A percentile compares a stretch with the other conserved stretches of the same genome.
Evolutionary conservation across 1,140 invertebrate genomes (phyloP).

Genomic region (Leptoteleia sp.): DNA sequence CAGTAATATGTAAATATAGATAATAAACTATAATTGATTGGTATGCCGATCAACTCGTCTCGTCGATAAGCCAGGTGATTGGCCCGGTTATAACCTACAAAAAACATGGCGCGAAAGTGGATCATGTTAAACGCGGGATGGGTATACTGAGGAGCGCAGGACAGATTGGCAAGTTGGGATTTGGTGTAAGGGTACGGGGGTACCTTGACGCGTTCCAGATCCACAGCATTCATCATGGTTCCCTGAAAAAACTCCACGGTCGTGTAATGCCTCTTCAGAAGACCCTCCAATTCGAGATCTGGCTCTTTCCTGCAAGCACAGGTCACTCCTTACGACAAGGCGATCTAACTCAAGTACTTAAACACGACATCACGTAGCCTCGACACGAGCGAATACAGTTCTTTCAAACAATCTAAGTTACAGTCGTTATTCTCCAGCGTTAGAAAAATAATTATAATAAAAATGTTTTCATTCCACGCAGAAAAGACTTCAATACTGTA

Average conservation of each 20-base stretch:
- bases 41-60: slow-evolving; percentile 65
- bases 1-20: slow-evolving; percentile 35
- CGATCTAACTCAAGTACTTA: slow-evolving; percentile 44
- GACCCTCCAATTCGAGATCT: slow-evolving; percentile 98
- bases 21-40: slow-evolving; percentile 44
- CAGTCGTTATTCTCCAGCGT: not conserved
- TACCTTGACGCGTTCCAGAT: slow-evolving; percentile 99
- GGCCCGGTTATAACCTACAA: slow-evolving; percentile 72
- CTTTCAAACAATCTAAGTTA: slow-evolving; percentile 3
- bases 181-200: slow-evolving; percentile 67
- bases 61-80: slow-evolving; percentile 65
- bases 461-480: too few relatives aligned
- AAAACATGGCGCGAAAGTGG: slow-evolving; percentile 59
- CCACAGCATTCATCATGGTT: slow-evolving; percentile 99
- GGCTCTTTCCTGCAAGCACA: slow-evolving; percentile 92
- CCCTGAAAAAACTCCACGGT: slow-evolving; percentile 99
- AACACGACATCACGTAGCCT: not conserved
- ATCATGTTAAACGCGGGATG: slow-evolving; percentile 22
- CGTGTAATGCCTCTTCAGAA: slow-evolving; percentile 99
- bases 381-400: not conserved
- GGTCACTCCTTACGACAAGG: slow-evolving; percentile 72
- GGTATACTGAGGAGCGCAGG: slow-evolving; percentile 13
- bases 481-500: too few relatives aligned
- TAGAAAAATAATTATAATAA: too few relatives aligned
- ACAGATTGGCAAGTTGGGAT: slow-evolving; percentile 14